Percentiles rank a stretch among this genome's conserved stretches.
Evolutionary conservation across 2,888 invertebrate species (phyloP).

Genomic region (Melanophora roralis): DNA sequence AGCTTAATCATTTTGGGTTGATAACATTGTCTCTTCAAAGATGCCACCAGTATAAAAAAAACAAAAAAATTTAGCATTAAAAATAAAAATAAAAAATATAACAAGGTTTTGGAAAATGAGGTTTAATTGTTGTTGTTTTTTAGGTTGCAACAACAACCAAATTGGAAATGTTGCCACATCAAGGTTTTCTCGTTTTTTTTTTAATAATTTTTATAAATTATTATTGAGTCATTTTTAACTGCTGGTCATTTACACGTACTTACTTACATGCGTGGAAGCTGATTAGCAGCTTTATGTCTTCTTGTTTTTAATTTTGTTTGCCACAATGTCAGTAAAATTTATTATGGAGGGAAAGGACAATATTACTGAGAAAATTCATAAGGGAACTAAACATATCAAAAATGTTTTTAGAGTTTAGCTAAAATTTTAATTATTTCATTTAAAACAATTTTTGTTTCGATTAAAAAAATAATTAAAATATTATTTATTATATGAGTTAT

Average conservation of each 20-base stretch:
- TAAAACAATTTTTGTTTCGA: too few relatives aligned
- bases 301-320: background rate
- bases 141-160: too few relatives aligned
- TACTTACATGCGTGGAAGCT: background rate
- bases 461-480: too few relatives aligned
- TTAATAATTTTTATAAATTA: conserved; percentile 17
- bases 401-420: too few relatives aligned
- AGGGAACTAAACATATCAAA: too few relatives aligned
- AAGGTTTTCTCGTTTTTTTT: conserved; percentile 32
- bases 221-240: background rate
- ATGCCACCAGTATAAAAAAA: conserved; percentile 28
- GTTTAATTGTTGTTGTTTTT: too few relatives aligned
- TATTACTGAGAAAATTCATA: too few relatives aligned
- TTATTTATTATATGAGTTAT: too few relatives aligned
- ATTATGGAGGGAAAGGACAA: background rate
- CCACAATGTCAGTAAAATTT: conserved; percentile 26
- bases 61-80: background rate
- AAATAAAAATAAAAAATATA: conserved; percentile 5
- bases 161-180: background rate
- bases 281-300: background rate
- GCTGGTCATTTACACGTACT: background rate
- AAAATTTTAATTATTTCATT: too few relatives aligned
- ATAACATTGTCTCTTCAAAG: conserved; percentile 10
- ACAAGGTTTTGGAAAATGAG: conserved; percentile 28
- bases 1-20: conserved; percentile 19